Evolutionary conservation across 2,797 vertebrate species (phyloP), one percentile per base, ranked within the genome.

Genomic region (Sebastes taczanowskii): DNA sequence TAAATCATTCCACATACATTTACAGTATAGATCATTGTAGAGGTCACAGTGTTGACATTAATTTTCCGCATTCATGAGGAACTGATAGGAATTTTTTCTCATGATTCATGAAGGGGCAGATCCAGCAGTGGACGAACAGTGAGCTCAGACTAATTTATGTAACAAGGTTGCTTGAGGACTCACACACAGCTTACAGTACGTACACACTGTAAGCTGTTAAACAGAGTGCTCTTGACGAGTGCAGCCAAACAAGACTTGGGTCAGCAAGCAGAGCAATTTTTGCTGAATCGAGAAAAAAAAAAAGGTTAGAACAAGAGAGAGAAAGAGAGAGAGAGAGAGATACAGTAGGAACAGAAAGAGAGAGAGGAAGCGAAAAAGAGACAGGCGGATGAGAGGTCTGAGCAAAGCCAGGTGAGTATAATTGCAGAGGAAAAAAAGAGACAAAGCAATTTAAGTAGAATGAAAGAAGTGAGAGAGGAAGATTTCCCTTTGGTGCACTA

Each of bases 171-270:
- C 23, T 59, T 27, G n/a, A 66, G 64, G 64, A 81, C 42, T 18
- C 35, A 23, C 55, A 52, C 56, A 46, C n/a, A n/a, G 55, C 18
- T 67, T 58, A 78, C 10, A 35, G 34, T 35, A 30, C 52, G 69
- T 32, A 56, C 62, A 56, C 62, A 75, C n/a, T 29, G 22, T 77
- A 66, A 61, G 46, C 63, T 53, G 53, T 82, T 73, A 77, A 77
- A 74, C 13, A 68, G 70, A 80, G 74, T 71, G 60, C 63, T 73
- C 69, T 66, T 80, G 71, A 81, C 71, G 62, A 71, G 65, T 75
- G 42, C 49, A 83, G 66, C 70, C 78, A 83, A 78, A 67, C 61
- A 74, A 71, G 70, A 77, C 62, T 42, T 2, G 22, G 78, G 74
- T 83, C 74, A 74, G 55, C 49, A 75, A 70, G 55, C 67, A 52